These are phyloP conservation scores for Equus przewalskii DNA, from an alignment of 2,113 vertebrate species.

Conservation along the genomic window DNA sequence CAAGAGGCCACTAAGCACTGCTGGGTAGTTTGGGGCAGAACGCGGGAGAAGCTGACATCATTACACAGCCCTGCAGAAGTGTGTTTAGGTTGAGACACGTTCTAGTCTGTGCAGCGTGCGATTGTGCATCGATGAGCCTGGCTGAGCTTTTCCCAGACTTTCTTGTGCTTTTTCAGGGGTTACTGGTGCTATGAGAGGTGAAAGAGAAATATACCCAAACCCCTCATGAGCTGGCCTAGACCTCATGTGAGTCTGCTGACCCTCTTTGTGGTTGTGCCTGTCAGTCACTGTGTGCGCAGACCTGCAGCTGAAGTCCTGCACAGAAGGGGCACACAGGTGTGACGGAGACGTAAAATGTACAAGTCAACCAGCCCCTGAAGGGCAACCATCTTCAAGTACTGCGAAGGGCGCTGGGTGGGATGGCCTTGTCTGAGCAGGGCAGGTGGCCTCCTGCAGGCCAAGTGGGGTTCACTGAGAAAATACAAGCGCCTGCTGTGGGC, in stretches of 20 bases:
- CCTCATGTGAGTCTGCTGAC: fast-evolving
- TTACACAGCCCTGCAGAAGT: neutral
- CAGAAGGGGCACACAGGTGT: neutral
- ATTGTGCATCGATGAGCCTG: neutral
- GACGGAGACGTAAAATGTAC: neutral
- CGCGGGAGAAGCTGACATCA: neutral
- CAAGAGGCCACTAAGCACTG: neutral
- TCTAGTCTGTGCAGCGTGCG: neutral
- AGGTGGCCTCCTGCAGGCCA: neutral
- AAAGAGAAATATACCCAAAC: neutral
- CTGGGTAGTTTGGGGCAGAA: neutral
- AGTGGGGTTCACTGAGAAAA: neutral
- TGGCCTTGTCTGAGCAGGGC: neutral
- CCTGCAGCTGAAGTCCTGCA: neutral
- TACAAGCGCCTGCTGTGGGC: neutral
- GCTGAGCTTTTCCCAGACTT: neutral
- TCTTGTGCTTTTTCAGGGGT: neutral
- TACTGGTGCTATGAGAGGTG: neutral
- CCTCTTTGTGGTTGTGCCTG: neutral
- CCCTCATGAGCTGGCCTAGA: neutral
- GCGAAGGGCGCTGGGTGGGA: fast-evolving
- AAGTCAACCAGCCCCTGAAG: too few species aligned
- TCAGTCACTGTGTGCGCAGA: fast-evolving
- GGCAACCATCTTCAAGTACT: neutral
- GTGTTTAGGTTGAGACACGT: neutral